Conservation (phyloP, 2,888 invertebrate species). For the Rhagonycha lutea region DNA sequence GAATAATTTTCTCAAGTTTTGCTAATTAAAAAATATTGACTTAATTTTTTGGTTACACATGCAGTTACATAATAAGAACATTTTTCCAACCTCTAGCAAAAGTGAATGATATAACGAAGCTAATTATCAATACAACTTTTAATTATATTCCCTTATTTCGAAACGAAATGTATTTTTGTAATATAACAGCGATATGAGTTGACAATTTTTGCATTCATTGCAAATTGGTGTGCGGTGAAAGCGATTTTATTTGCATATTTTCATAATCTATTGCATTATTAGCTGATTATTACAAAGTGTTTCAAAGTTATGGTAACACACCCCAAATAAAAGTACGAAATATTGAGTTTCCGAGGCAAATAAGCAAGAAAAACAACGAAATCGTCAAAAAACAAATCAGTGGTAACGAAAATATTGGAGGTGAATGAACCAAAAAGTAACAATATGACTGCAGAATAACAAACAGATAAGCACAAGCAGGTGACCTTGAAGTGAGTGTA, state of each 20-base stretch:
- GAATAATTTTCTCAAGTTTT: too few species aligned
- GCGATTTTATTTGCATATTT: neutral
- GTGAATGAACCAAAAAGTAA: neutral
- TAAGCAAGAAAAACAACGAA: too few species aligned
- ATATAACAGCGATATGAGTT: neutral
- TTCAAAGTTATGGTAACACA: neutral
- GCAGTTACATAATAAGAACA: neutral
- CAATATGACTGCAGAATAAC: neutral
- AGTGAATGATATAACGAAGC: neutral
- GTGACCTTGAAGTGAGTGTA: neutral
- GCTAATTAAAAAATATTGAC: too few species aligned
- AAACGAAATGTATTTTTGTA: neutral
- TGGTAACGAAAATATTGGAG: neutral
- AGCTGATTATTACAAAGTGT: neutral
- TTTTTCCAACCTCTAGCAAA: neutral
- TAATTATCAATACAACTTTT: neutral
- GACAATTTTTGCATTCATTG: neutral
- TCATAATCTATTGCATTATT: neutral
- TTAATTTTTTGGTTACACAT: too few species aligned
- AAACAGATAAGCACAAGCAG: neutral
- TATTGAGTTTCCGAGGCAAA: too few species aligned
- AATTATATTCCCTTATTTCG: neutral
- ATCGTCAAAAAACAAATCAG: neutral
- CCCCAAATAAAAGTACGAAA: too few species aligned
- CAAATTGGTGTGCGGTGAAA: neutral